These are phyloP conservation scores for Malurus melanocephalus DNA, from an alignment of 2,113 vertebrate genomes.

Conservation along the genomic window DNA sequence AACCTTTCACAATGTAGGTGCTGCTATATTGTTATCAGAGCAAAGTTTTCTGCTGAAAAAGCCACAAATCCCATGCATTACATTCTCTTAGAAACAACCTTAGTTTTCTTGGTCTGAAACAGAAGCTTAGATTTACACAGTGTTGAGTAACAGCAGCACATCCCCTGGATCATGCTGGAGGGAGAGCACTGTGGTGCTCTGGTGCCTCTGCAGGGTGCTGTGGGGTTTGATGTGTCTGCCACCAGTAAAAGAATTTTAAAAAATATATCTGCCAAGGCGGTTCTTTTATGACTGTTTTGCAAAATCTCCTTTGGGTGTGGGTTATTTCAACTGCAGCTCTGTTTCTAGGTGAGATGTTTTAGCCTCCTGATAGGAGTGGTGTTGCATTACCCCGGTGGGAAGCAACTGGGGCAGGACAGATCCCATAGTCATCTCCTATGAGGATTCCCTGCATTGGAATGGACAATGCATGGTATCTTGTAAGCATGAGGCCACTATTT, in stretches of 20 bases:
- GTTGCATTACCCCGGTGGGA: neutral
- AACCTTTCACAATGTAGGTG: neutral
- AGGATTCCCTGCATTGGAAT: neutral
- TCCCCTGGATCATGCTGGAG: neutral
- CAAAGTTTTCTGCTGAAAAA: neutral
- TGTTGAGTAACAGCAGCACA: neutral
- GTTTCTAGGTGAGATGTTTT: neutral
- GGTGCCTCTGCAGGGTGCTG: neutral
- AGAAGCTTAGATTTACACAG: neutral
- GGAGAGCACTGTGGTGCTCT: neutral
- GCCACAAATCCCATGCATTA: neutral
- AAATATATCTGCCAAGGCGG: neutral
- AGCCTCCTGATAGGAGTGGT: neutral
- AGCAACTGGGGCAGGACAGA: neutral
- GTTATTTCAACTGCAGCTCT: neutral
- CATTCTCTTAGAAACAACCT: neutral
- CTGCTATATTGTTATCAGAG: neutral
- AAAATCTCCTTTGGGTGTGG: neutral
- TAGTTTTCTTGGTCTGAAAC: neutral
- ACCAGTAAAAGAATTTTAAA: neutral
- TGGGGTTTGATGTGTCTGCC: neutral
- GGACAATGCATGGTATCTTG: neutral
- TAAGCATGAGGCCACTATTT: neutral
- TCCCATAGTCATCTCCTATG: neutral
- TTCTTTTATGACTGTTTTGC: neutral